These are phyloP conservation scores for Atherinosoma microstoma DNA, from an alignment of 2,797 vertebrate genomes.

Conservation along the genomic window DNA sequence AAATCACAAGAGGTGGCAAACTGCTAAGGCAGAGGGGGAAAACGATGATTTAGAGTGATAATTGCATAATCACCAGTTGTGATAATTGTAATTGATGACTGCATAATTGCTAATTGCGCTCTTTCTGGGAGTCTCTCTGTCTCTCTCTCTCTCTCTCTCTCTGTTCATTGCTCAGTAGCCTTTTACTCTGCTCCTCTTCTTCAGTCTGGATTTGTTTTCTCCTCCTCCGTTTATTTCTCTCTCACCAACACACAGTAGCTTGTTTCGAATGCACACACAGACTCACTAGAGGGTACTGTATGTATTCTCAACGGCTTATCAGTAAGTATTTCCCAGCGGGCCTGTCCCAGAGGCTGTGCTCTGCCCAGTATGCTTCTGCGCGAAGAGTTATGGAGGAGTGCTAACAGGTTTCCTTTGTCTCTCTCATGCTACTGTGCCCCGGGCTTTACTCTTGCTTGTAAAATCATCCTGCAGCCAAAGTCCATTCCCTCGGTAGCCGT, in stretches of 20 bases:
- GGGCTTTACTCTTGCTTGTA: conserved; percentile 75
- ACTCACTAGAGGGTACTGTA: conserved; percentile 64
- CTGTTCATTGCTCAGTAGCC: conserved; percentile 49
- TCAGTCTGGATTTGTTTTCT: conserved; percentile 49
- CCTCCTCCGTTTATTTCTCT: conserved; percentile 51
- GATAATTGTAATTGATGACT: conserved; percentile 86
- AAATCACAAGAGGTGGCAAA: conserved; percentile 76
- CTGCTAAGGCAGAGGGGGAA: conserved; percentile 72
- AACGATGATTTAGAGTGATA: conserved; percentile 83
- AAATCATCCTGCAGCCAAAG: conserved; percentile 71
- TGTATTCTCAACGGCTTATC: conserved; percentile 77
- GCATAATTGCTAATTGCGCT: conserved; percentile 81
- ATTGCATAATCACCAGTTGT: conserved; percentile 87
- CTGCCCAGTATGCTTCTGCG: conserved; percentile 69
- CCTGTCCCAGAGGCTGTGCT: conserved; percentile 69
- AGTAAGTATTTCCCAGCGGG: conserved; percentile 79
- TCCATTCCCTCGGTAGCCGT: conserved; percentile 64
- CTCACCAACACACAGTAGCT: conserved; percentile 49
- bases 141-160: conserved; percentile 68
- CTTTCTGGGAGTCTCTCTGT: conserved; percentile 81
- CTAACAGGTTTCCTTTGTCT: conserved; percentile 78
- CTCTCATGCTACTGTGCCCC: conserved; percentile 57
- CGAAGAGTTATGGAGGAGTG: conserved; percentile 75
- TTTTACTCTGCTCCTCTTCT: conserved; percentile 26
- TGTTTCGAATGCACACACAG: conserved; percentile 19